phyloP scores from a whole-genome alignment of 2,113 vertebrate genomes.

The Setophaga coronata region DNA sequence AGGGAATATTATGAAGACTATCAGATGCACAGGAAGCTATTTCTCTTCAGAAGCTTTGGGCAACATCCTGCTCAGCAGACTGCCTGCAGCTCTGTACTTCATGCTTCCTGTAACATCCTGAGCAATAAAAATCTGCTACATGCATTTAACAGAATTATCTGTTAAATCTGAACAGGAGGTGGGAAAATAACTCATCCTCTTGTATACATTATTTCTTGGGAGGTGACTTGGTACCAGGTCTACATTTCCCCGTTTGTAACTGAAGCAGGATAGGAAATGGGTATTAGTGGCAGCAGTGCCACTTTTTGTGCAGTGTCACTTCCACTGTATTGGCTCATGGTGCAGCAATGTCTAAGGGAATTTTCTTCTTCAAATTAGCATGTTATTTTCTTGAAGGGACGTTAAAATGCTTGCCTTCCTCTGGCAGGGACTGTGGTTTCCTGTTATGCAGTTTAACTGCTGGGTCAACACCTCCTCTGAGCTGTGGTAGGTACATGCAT shows the following conservation, averaged over 20 bases:
- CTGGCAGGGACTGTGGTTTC: background rate
- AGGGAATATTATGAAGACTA: background rate
- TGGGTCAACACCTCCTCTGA: background rate
- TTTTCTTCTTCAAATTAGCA: background rate
- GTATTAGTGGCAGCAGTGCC: background rate
- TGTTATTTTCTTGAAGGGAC: background rate
- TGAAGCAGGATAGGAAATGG: background rate
- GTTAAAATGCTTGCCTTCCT: background rate
- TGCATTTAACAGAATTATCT: background rate
- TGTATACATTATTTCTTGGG: background rate
- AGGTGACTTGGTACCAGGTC: background rate
- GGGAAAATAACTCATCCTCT: background rate
- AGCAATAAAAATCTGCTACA: background rate
- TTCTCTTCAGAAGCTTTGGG: background rate
- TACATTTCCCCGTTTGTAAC: background rate
- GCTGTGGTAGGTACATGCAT: background rate
- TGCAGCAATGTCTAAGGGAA: background rate
- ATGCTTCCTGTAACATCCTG: background rate
- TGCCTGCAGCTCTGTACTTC: background rate
- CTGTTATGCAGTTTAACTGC: background rate
- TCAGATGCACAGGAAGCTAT: background rate
- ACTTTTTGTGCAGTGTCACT: background rate
- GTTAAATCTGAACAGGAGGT: background rate
- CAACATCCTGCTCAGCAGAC: background rate
- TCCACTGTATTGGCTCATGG: background rate